Conservation (phyloP, 1,140 invertebrate genomes). For the Apocrypta bakeri region DNA sequence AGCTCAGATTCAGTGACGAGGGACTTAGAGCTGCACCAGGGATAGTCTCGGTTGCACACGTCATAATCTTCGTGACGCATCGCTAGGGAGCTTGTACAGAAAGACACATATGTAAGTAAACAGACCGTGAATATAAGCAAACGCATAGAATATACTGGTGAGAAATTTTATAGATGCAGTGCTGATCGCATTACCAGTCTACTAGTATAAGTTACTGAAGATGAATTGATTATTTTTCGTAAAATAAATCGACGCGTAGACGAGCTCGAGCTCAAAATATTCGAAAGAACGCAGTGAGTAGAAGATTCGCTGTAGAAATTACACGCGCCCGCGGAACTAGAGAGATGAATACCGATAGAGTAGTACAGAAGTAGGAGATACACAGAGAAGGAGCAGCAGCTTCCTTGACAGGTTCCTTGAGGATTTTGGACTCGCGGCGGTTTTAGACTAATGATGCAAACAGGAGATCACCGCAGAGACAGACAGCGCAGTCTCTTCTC, state of each 20-base stretch:
- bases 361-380: too few species aligned
- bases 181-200: too few species aligned
- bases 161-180: too few species aligned
- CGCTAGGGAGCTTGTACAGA: neutral
- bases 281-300: neutral
- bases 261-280: too few species aligned
- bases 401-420: conserved; percentile 19
- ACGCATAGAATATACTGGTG: neutral
- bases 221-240: too few species aligned
- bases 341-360: neutral
- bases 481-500: neutral
- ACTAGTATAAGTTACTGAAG: too few species aligned
- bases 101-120: neutral
- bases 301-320: neutral
- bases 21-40: neutral
- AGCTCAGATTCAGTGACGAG: neutral
- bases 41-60: neutral
- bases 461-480: conserved; percentile 14
- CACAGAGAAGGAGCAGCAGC: neutral
- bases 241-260: neutral
- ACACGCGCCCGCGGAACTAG: neutral
- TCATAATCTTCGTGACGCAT: neutral
- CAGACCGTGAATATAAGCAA: neutral
- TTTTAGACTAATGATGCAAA: conserved; percentile 50
- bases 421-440: conserved; percentile 45